Evolutionary conservation across 2,888 invertebrate species (phyloP).

Genomic region (Thereva nobilitata): DNA sequence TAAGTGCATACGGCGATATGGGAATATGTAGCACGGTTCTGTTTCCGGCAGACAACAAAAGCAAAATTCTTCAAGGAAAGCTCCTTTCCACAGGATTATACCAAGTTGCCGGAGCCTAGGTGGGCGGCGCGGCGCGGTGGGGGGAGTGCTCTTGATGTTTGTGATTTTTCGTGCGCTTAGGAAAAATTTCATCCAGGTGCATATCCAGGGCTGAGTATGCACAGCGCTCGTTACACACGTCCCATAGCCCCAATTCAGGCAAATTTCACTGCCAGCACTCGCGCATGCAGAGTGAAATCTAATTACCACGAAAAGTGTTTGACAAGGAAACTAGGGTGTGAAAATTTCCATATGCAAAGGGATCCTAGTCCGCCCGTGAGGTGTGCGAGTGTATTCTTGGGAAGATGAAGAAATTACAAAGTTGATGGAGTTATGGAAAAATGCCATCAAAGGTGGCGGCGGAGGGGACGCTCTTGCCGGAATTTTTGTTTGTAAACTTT

Average conservation of each 20-base stretch:
- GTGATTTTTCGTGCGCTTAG: constrained; percentile 15
- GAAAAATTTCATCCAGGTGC: constrained; percentile 13
- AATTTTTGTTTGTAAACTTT: too few species aligned
- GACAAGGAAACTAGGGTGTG: constrained; percentile 23
- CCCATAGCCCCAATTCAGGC: constrained; percentile 24
- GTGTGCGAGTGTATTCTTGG: neutral
- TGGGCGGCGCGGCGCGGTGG: too few species aligned
- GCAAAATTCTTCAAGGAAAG: too few species aligned
- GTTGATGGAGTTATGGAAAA: constrained; percentile 30
- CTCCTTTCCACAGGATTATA: too few species aligned
- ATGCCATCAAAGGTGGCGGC: neutral
- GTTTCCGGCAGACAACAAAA: constrained; percentile 2
- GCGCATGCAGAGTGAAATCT: constrained; percentile 29
- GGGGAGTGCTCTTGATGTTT: neutral
- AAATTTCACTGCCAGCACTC: constrained; percentile 13
- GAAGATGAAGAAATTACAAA: constrained; percentile 24
- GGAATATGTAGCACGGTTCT: neutral
- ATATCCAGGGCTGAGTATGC: neutral
- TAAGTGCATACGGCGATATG: too few species aligned
- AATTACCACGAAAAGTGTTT: constrained; percentile 30
- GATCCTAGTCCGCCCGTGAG: neutral
- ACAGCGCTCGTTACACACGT: neutral
- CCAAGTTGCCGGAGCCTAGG: too few species aligned
- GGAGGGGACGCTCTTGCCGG: too few species aligned
- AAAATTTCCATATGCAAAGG: constrained; percentile 28